Percentiles rank a stretch among this genome's conserved stretches.
Evolutionary conservation across 2,888 invertebrate genomes (phyloP).

Genomic region (Tipula lateralis): DNA sequence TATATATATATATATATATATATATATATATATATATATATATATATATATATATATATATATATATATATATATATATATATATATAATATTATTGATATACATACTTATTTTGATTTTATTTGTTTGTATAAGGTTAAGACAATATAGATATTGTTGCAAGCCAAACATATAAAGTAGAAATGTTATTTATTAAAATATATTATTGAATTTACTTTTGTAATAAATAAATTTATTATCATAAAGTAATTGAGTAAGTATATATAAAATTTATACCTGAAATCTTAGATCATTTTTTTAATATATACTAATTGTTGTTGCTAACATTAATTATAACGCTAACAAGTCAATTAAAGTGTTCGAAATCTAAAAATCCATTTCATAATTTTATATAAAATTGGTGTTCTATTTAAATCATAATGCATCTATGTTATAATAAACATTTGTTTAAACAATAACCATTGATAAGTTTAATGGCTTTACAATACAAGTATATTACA

Average conservation of each 20-base stretch:
- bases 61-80: slow-evolving; percentile 24
- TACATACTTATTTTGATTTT: neutral
- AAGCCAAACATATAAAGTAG: slow-evolving; percentile 13
- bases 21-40: slow-evolving; percentile 14
- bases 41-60: slow-evolving; percentile 6
- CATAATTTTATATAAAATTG: too few relatives aligned
- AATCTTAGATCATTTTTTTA: neutral
- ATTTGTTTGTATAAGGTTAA: neutral
- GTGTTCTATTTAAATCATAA: too few relatives aligned
- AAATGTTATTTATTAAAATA: neutral
- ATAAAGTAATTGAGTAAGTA: neutral
- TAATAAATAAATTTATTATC: neutral
- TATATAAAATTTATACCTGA: neutral
- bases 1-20: slow-evolving; percentile 15
- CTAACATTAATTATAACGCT: too few relatives aligned
- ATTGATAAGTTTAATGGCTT: too few relatives aligned
- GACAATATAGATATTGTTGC: neutral
- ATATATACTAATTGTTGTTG: too few relatives aligned
- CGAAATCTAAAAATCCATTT: too few relatives aligned
- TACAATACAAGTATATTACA: too few relatives aligned
- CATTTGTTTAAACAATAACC: too few relatives aligned
- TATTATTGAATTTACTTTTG: neutral
- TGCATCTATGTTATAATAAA: too few relatives aligned
- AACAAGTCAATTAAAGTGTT: neutral
- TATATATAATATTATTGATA: neutral